phyloP scores from a whole-genome alignment of 2,797 vertebrate species.

The Pygocentrus nattereri region DNA sequence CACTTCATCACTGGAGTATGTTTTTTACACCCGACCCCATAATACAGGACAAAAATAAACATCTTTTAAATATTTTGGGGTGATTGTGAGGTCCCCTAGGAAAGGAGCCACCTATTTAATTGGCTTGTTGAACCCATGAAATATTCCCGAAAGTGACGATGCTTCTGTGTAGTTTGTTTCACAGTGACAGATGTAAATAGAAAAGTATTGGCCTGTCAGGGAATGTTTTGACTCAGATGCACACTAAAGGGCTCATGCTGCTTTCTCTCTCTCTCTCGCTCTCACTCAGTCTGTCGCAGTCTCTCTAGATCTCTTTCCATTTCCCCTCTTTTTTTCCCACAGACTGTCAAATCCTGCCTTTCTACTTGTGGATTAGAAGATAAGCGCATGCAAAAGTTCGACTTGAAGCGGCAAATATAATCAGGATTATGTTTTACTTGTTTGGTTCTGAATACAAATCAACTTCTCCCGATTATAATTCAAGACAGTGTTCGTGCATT shows the following conservation, averaged over 20 bases:
- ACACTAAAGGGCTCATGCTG: conserved; percentile 33
- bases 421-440: conserved; percentile 51
- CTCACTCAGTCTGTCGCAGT: conserved; percentile 1
- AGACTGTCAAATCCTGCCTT: conserved; percentile 47
- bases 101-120: conserved; percentile 7
- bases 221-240: conserved; percentile 38
- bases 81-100: background rate
- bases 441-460: conserved; percentile 49
- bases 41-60: background rate
- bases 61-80: background rate
- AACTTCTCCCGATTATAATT: conserved; percentile 44
- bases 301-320: conserved; percentile 4
- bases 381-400: conserved; percentile 45
- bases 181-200: conserved; percentile 52
- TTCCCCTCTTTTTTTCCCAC: conserved; percentile 22
- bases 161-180: conserved; percentile 39
- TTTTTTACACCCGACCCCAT: background rate
- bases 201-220: conserved; percentile 39
- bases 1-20: background rate
- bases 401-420: conserved; percentile 50
- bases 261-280: conserved; percentile 9
- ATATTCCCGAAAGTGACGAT: conserved; percentile 16
- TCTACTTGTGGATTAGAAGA: conserved; percentile 51
- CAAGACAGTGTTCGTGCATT: conserved; percentile 25
- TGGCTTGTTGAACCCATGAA: conserved; percentile 26